phyloP scores from a whole-genome alignment of 2,888 invertebrate genomes.

The Exocentrus adspersus region DNA sequence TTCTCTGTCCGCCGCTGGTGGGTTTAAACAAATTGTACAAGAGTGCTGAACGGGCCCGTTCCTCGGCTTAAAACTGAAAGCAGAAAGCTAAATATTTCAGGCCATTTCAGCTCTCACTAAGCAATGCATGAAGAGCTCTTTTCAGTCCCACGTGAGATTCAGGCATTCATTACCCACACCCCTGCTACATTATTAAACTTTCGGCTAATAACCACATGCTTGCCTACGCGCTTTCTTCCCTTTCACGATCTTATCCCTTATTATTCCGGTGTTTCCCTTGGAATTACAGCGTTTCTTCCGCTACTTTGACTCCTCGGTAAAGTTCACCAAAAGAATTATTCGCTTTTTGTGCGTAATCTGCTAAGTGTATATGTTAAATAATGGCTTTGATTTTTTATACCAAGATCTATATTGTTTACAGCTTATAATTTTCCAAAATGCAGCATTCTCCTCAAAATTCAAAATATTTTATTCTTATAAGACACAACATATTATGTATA shows the following conservation, averaged over 20 bases:
- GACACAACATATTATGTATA: too few relatives aligned
- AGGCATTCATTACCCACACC: constrained; percentile 40
- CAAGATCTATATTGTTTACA: too few relatives aligned
- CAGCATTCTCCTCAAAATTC: too few relatives aligned
- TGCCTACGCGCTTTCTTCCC: constrained; percentile 32
- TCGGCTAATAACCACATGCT: constrained; percentile 44
- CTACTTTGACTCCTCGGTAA: not conserved
- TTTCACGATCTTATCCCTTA: constrained; percentile 15
- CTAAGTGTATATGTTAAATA: too few relatives aligned
- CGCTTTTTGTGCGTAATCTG: too few relatives aligned
- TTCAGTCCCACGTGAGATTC: constrained; percentile 28
- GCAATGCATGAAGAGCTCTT: constrained; percentile 39
- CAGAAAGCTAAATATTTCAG: constrained; percentile 25
- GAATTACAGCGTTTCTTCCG: constrained; percentile 11
- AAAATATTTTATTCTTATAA: too few relatives aligned
- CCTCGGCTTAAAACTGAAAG: constrained; percentile 20
- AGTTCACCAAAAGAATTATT: not conserved
- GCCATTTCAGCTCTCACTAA: constrained; percentile 22
- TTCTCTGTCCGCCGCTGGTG: not conserved
- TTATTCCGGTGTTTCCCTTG: constrained; percentile 8
- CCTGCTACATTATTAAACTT: constrained; percentile 49
- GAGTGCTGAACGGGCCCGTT: constrained; percentile 1
- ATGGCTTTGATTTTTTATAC: too few relatives aligned
- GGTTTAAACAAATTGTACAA: not conserved
- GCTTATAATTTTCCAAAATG: too few relatives aligned